Base-by-base conservation (phyloP, 2,888 invertebrate genomes). In the Microlaimidae sp. region DNA sequence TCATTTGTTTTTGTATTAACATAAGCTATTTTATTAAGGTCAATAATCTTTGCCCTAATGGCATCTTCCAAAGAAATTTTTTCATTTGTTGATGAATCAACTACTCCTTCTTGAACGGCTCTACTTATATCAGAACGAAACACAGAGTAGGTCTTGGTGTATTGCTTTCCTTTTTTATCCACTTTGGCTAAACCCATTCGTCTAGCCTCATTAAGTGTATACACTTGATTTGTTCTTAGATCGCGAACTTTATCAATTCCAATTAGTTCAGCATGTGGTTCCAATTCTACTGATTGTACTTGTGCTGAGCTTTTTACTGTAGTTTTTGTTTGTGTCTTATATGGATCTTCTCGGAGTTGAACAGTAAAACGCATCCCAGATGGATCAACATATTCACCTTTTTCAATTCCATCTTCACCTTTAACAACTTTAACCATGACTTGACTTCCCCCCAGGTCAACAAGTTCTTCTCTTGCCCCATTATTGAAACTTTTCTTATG, bases 21-120 rank as follows among this genome's bases (percentile, higher is more conserved):
- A 59, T 63, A 66, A 23, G 57, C 57, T 41, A 60, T 63, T 26
- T 64, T 57, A 7, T 58, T 55, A 51, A 69, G 65, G 69, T 87
- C 85, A 55, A 92, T 81, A 45, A 85, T 76, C 58, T 85, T 84
- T 67, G 80, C 78, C 60, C 80, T 78, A 13, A 82, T 81, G 40
- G 92, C 90, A 72, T 90, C 85, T 65, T 85, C 81, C 59, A 92
- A 80, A 29, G 81, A 79, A 78, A 74, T 80, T 79, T 79, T 80
- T 67, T 80, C 81, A 53, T 83, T 83, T 60, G 80, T 80, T 55
- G 81, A 77, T 3, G 79, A 73, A 53, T 83, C 78, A 58, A 89
- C 75, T 58, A 81, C 74, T 25, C 85, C 85, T 52, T 81, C 79
- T 57, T 81, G 78, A 1, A 89, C 79, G 17, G 89, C 87, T 43